Conservation (phyloP, 2,113 vertebrate genomes). For the Thunnus maccoyii region DNA sequence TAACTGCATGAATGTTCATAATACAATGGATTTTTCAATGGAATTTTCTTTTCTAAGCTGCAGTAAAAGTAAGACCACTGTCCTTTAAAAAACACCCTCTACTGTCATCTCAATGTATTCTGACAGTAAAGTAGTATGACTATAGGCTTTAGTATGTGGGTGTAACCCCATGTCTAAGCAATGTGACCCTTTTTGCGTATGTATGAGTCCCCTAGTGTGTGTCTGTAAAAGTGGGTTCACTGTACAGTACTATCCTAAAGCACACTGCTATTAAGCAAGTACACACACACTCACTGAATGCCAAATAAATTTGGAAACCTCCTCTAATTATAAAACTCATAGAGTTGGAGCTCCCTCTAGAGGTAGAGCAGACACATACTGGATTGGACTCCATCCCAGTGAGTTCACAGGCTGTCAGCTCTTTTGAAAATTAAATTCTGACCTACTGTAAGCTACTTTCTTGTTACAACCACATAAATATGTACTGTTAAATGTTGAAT, state of each 20-base stretch:
- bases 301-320: slow-evolving; percentile 14
- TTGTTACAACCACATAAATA: not conserved
- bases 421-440: slow-evolving; percentile 21
- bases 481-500: not conserved
- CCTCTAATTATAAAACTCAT: not conserved
- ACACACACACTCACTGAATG: slow-evolving; percentile 10
- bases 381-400: slow-evolving; percentile 1
- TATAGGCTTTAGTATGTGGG: slow-evolving; percentile 11
- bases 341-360: slow-evolving; percentile 77
- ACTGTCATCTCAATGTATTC: slow-evolving; percentile 14
- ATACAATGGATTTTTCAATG: slow-evolving; percentile 1
- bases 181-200: slow-evolving; percentile 19
- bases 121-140: slow-evolving; percentile 23
- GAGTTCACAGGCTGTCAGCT: slow-evolving; percentile 11
- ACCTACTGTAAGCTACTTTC: slow-evolving; percentile 11
- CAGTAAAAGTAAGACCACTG: not conserved
- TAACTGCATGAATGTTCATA: slow-evolving; percentile 2
- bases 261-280: not conserved
- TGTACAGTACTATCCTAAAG: slow-evolving; percentile 35
- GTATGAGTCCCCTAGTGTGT: not conserved
- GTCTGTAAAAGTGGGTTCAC: slow-evolving; percentile 3
- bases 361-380: slow-evolving; percentile 20
- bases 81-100: slow-evolving; percentile 23
- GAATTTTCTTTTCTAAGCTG: not conserved
- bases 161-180: slow-evolving; percentile 24